phyloP scores from a whole-genome alignment of 2,888 invertebrate genomes.

The Campaea margaritaria region DNA sequence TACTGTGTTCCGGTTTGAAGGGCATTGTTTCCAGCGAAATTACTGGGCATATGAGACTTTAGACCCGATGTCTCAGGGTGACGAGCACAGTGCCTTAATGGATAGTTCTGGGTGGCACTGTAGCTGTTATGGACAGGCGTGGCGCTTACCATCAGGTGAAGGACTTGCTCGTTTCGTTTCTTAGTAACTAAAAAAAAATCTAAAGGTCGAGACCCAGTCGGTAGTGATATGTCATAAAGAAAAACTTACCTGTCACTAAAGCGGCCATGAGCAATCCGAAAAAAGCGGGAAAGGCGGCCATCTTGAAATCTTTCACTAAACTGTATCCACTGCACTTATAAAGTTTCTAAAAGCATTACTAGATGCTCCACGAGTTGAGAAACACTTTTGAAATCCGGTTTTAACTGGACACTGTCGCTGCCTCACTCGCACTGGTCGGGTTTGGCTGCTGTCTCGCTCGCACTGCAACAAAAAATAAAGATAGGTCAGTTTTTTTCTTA shows the following conservation, averaged over 20 bases:
- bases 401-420: constrained; percentile 59
- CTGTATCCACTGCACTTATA: constrained; percentile 55
- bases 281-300: constrained; percentile 77
- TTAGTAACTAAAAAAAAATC: too few relatives aligned
- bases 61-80: too few relatives aligned
- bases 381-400: constrained; percentile 63
- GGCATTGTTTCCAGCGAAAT: too few relatives aligned
- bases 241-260: constrained; percentile 70
- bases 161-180: too few relatives aligned
- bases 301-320: constrained; percentile 57
- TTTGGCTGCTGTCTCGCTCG: constrained; percentile 53
- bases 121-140: too few relatives aligned
- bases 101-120: too few relatives aligned
- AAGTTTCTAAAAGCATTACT: constrained; percentile 67
- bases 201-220: too few relatives aligned
- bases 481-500: constrained; percentile 55
- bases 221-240: too few relatives aligned
- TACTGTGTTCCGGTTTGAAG: too few relatives aligned
- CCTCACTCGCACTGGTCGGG: constrained; percentile 52
- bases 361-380: constrained; percentile 62
- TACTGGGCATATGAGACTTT: too few relatives aligned
- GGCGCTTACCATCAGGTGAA: too few relatives aligned
- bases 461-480: constrained; percentile 76
- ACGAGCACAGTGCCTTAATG: too few relatives aligned
- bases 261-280: constrained; percentile 71